Conservation (phyloP, 35 echinoderm and acorn worm species). For the Anneissia japonica region DNA sequence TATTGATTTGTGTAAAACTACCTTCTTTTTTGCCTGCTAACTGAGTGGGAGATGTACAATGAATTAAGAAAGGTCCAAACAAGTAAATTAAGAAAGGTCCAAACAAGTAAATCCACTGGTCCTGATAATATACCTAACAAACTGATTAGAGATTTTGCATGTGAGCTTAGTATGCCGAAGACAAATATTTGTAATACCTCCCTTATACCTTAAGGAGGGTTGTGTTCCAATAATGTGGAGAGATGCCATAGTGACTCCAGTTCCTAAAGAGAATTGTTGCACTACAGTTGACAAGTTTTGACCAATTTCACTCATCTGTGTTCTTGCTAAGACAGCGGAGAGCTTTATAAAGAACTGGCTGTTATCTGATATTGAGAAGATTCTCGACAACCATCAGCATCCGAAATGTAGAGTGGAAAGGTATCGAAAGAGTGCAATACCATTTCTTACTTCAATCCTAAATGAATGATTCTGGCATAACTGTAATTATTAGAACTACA, state of each 20-base stretch:
- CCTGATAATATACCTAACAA: conserved; percentile 7
- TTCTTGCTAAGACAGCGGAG: background rate
- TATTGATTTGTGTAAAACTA: background rate
- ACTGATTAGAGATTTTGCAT: conserved; percentile 3
- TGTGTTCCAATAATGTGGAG: conserved; percentile 22
- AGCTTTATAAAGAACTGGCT: background rate
- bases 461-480: too few relatives aligned
- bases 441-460: too few relatives aligned
- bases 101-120: background rate
- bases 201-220: background rate
- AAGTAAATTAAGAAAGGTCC: background rate
- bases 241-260: conserved; percentile 7
- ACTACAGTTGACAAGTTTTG: background rate
- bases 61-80: background rate
- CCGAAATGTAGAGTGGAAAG: too few relatives aligned
- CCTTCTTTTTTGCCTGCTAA: too few relatives aligned
- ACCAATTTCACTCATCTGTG: background rate
- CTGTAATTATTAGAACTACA: too few relatives aligned
- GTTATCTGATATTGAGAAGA: background rate
- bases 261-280: background rate
- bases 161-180: conserved; percentile 1
- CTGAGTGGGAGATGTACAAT: too few relatives aligned
- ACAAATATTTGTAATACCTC: conserved; percentile 16
- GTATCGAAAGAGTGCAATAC: too few relatives aligned
- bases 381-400: background rate